A percentile compares a stretch with the other conserved stretches of the same genome.
Conservation (phyloP, 2,113 vertebrate species). For the Cercocebus atys region DNA sequence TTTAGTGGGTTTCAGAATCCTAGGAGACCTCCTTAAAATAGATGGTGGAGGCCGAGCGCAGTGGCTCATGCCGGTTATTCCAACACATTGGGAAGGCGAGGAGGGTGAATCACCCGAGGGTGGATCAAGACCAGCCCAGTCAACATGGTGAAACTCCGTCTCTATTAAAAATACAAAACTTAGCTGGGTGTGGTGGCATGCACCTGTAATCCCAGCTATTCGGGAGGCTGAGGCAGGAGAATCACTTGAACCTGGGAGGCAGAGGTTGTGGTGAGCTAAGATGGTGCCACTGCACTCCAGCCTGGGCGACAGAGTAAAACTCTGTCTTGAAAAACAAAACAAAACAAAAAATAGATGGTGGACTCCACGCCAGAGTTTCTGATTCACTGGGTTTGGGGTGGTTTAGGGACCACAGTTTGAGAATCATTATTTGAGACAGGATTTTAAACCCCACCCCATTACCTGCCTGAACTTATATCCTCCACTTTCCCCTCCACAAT, state of each 20-base stretch:
- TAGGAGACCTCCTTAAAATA: background rate
- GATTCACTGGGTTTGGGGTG: background rate
- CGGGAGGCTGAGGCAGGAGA: background rate
- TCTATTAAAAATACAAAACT: background rate
- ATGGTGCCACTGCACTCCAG: background rate
- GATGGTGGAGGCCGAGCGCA: background rate
- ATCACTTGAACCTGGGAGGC: background rate
- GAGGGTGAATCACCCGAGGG: background rate
- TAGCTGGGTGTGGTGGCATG: rapidly evolving
- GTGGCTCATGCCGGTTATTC: background rate
- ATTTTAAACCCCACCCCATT: background rate
- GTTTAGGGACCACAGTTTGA: background rate
- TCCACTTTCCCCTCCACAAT: background rate
- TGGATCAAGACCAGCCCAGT: background rate
- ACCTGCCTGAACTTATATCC: background rate
- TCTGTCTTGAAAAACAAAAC: background rate
- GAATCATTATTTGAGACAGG: background rate
- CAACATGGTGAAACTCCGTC: background rate
- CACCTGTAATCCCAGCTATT: background rate
- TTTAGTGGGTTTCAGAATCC: background rate
- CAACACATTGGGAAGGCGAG: background rate
- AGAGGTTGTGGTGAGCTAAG: background rate
- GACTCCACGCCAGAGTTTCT: background rate
- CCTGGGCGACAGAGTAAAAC: background rate
- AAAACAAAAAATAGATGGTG: background rate